Evolutionary conservation across 2,888 invertebrate genomes (phyloP).

Genomic region (Barypeithes pellucidus): DNA sequence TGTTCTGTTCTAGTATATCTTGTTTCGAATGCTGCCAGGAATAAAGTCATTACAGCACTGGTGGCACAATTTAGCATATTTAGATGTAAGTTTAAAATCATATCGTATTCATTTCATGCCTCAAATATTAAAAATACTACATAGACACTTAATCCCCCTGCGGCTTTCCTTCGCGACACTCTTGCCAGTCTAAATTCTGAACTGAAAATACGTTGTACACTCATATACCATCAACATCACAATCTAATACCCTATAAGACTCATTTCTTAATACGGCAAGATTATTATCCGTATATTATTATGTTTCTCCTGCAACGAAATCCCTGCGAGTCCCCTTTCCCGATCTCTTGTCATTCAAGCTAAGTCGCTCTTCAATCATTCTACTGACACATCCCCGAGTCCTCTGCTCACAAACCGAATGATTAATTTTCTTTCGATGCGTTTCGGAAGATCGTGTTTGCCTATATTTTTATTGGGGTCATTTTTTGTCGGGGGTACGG

Average conservation of each 20-base stretch:
- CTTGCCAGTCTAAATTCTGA: too few species aligned
- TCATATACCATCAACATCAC: neutral
- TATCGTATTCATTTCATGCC: too few species aligned
- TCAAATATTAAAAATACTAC: too few species aligned
- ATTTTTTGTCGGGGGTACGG: slow-evolving; percentile 30
- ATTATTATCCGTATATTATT: slow-evolving; percentile 45
- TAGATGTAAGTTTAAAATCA: too few species aligned
- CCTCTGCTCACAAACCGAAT: slow-evolving; percentile 40
- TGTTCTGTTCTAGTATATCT: too few species aligned
- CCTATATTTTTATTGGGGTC: slow-evolving; percentile 48
- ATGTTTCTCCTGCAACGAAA: slow-evolving; percentile 25
- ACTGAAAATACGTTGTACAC: neutral
- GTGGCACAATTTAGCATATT: too few species aligned
- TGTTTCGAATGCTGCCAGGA: too few species aligned
- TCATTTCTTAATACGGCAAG: slow-evolving; percentile 38
- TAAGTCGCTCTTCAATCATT: slow-evolving; percentile 48
- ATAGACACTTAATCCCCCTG: too few species aligned
- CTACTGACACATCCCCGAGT: slow-evolving; percentile 35
- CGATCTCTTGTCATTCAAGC: slow-evolving; percentile 49
- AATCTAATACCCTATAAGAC: slow-evolving; percentile 8
- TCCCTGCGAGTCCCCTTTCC: slow-evolving; percentile 20
- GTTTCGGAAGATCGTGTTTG: slow-evolving; percentile 46
- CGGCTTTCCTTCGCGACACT: too few species aligned
- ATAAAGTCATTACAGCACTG: too few species aligned
- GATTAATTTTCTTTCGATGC: slow-evolving; percentile 48